Evolutionary conservation across 2,113 vertebrate species (phyloP), one percentile per base, ranked within the genome.

Genomic region (Hippocampus zosterae): DNA sequence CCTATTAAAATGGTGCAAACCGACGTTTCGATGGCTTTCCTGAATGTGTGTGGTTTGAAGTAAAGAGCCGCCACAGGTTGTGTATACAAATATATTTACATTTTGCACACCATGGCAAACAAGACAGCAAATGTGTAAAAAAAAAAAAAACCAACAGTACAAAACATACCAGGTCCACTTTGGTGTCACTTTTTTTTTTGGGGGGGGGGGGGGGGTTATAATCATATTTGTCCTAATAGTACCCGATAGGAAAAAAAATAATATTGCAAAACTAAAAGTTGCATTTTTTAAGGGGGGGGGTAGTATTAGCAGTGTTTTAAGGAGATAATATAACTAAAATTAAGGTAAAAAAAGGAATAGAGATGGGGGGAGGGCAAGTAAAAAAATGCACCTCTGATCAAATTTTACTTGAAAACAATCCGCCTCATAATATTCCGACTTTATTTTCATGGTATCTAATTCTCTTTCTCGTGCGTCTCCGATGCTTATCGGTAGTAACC

Each of bases 1-100:
- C 91, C 79, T 83, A 91, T 86, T 91, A 90, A 92, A 91, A 81
- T 73, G 85, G 78, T 84, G 87, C 86, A 88, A 89, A 88, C 74
- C 57, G 19, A 25, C 0, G 19, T 25, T 44, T 33, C 10, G 56
- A 44, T 44, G 42, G 10, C 13, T 44, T 44, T 44, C 42, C 42
- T 44, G 42, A 0, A 18, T 50, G 12, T 48, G 12, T 48, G 15
- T 50, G 46, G 16, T 2, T 55, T 68, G 46, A 6, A 29, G 10
- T 16, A 11, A 27, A 3, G 21, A 53, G 9, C 37, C 65, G 15
- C 21, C 21, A 65, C 12, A 56, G 16, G 40, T n/a, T 27, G 53
- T 60, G 69, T 12, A 55, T 72, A 82, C 66, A 85, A 80, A 80
- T 74, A 29, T 69, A 72, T 79, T 79, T 77, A 67, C 65, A 55